These are phyloP conservation scores for Etheostoma spectabile DNA, from an alignment of 2,113 vertebrate species.

Conservation along the genomic window DNA sequence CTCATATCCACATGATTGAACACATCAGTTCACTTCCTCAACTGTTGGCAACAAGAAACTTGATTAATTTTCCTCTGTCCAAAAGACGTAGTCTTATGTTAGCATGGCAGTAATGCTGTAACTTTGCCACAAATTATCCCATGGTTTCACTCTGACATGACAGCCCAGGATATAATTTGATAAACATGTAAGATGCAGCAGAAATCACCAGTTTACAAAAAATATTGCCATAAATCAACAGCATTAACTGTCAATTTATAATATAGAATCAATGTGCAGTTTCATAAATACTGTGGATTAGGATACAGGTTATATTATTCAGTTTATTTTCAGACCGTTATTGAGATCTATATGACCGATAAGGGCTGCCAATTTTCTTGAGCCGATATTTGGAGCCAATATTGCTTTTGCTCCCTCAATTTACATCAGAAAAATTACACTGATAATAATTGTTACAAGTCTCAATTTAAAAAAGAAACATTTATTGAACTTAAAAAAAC, in stretches of 20 bases:
- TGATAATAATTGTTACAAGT: too few species aligned
- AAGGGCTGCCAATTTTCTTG: too few species aligned
- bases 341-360: too few species aligned
- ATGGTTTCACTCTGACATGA: background rate
- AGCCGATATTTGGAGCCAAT: too few species aligned
- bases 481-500: too few species aligned
- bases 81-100: background rate
- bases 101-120: background rate
- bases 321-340: too few species aligned
- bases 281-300: background rate
- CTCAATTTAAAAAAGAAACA: too few species aligned
- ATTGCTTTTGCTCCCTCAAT: too few species aligned
- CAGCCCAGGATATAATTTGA: background rate
- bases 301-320: background rate
- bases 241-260: background rate
- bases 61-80: background rate
- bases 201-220: background rate
- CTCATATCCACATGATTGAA: background rate
- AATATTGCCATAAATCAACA: background rate
- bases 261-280: background rate
- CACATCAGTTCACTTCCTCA: background rate
- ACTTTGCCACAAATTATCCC: background rate
- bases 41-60: background rate
- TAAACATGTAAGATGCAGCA: background rate
- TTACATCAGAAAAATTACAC: too few species aligned